These are phyloP conservation scores for Tiliacea citrago DNA, from an alignment of 2,888 invertebrate genomes.

Conservation along the genomic window DNA sequence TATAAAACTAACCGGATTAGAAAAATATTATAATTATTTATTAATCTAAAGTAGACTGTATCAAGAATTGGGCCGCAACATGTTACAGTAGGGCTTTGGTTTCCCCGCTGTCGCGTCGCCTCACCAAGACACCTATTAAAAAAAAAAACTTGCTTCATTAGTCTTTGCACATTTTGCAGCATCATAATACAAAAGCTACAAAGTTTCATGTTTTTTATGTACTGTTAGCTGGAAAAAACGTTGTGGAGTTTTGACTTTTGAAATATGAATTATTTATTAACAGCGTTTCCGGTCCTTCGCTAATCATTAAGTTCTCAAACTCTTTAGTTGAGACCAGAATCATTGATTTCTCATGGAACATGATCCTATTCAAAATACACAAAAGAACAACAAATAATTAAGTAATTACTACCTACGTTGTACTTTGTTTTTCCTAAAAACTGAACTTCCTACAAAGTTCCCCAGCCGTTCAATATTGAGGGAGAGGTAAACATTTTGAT, in stretches of 20 bases:
- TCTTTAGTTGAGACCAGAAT: background rate
- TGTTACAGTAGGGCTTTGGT: slow-evolving; percentile 19
- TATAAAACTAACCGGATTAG: background rate
- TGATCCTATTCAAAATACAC: slow-evolving; percentile 9
- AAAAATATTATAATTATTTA: too few relatives aligned
- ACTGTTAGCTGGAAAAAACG: background rate
- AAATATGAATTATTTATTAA: background rate
- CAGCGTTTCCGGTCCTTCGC: background rate
- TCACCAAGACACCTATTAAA: slow-evolving; percentile 40
- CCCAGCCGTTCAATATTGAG: slow-evolving; percentile 12
- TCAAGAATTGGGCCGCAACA: slow-evolving; percentile 40
- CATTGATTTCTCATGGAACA: background rate
- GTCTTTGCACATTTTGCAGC: slow-evolving; percentile 30
- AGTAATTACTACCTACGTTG: slow-evolving; percentile 9
- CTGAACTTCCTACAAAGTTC: slow-evolving; percentile 12
- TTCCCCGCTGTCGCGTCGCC: slow-evolving; percentile 17
- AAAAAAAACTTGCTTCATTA: slow-evolving; percentile 45
- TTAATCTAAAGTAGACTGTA: background rate
- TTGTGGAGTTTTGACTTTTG: background rate
- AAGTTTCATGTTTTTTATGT: slow-evolving; percentile 2
- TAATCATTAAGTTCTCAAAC: background rate
- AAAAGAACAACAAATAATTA: slow-evolving; percentile 33
- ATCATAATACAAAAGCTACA: slow-evolving; percentile 29
- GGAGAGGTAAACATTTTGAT: slow-evolving; percentile 41
- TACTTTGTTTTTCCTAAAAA: slow-evolving; percentile 42